Percentiles rank a stretch among this genome's conserved stretches.
Evolutionary conservation across 1,140 invertebrate species (phyloP).

Genomic region (Pissodes strobi): DNA sequence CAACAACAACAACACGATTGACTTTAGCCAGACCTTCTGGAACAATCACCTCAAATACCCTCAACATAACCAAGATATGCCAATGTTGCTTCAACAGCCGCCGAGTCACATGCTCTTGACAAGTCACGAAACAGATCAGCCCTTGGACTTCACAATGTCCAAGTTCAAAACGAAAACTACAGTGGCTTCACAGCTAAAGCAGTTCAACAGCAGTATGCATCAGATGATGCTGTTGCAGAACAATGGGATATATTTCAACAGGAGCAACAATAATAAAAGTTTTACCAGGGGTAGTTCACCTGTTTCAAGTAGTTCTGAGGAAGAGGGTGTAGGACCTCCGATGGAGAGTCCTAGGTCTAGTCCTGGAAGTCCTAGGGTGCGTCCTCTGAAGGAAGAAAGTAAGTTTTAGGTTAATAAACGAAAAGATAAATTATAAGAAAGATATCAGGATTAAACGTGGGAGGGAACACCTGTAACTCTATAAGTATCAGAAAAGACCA

Average conservation of each 20-base stretch:
- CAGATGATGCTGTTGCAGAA: conserved; percentile 54
- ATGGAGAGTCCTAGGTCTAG: conserved; percentile 48
- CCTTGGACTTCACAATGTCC: conserved; percentile 59
- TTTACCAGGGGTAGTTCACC: conserved; percentile 51
- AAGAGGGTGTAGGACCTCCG: conserved; percentile 51
- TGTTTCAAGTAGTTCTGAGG: conserved; percentile 53
- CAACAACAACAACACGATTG: conserved; percentile 55
- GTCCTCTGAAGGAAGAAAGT: conserved; percentile 48
- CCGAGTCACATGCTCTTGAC: conserved; percentile 50
- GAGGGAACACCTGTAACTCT: too few relatives aligned
- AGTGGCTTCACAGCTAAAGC: conserved; percentile 49
- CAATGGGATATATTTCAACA: conserved; percentile 52
- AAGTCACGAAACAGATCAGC: conserved; percentile 53
- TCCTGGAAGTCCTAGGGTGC: conserved; percentile 41
- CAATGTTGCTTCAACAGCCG: conserved; percentile 55
- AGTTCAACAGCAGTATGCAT: conserved; percentile 49
- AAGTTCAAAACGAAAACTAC: conserved; percentile 55
- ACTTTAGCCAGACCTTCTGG: conserved; percentile 49
- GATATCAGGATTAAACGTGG: too few relatives aligned
- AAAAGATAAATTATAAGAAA: too few relatives aligned
- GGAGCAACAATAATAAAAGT: conserved; percentile 52
- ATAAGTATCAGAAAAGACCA: too few relatives aligned
- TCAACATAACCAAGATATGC: conserved; percentile 47
- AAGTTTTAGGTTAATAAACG: conserved; percentile 31
- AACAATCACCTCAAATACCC: conserved; percentile 15